Base-by-base conservation (phyloP, 2,797 vertebrate genomes). In the Eulemur rubriventer region DNA sequence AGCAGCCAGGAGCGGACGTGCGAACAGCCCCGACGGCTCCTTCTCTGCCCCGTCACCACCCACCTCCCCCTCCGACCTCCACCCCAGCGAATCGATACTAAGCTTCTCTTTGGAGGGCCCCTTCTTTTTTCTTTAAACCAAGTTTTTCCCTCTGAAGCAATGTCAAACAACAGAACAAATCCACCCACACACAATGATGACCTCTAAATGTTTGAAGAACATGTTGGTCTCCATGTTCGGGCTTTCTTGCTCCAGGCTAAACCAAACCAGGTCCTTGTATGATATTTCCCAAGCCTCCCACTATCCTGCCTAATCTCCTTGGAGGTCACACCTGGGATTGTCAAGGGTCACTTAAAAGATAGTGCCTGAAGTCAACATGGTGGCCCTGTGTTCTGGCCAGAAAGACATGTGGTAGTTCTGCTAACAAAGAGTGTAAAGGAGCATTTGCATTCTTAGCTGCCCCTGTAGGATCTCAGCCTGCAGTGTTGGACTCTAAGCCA, bases 131-230 rank as follows among this genome's bases (percentile, higher is more conserved):
- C 48, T 89, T 69, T 55, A 33, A 61, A 87, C n/a, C 22, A 81
- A 48, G 33, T 72, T 55, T 93, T 7, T n/a, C 22, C 2, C 59
- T 86, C 72, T 76, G 75, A 95, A 96, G 86, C 73, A 95, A 61
- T 30, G 55, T 52, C 78, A 82, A 94, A 76, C 72, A 85, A 81
- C 81, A 81, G 82, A 81, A 65, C 70, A 96, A 92, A 87, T 75
- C 67, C 38, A 69, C 48, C 84, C 59, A 4, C 20, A n/a, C 9
- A 7, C 17, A 57, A 6, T 6, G 55, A 33, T 22, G 70, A 63
- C 50, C 69, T 96, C 65, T 14, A 43, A 84, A 75, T 75, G 55
- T 97, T 28, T 94, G 82, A 94, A 83, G 75, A 89, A 38, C 72
- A 22, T 12, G 11, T 59, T 75, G 61, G 73, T 67, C n/a, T 94